Evolutionary conservation across 2,113 vertebrate species (phyloP), one percentile per base, ranked within the genome.

Genomic region (Amblyornis subalaris): DNA sequence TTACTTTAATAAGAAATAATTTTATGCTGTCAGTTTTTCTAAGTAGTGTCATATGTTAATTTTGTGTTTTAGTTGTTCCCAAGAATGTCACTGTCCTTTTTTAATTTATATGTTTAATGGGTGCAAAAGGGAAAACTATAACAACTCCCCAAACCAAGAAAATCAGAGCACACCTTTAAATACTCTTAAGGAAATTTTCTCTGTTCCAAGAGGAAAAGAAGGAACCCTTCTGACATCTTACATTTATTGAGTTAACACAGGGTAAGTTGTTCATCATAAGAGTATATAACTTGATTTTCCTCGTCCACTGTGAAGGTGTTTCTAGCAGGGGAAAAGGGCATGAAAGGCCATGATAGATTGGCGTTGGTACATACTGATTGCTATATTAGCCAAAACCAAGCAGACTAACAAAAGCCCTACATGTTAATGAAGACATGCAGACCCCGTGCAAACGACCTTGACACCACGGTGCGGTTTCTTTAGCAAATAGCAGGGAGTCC

Each of bases 361-460:
- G 1, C 0, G 0, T 47, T 42, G 33, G 13, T 57, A 28, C 12
- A 8, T 35, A 25, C 58, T 9, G 22, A 23, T 23, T 72, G 14
- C 14, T 73, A 1, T n/a, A 36, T 12, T 65, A 55, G 14, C 38
- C 53, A 20, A 66, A 88, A 69, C n/a, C 15, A 51, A 22, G 24
- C 1, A 62, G 35, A 17, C 26, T 57, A 57, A 65, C 10, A 66
- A 58, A 62, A 83, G 9, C 10, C 6, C 35, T 31, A 16, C 8
- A 7, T 8, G 5, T 51, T 55, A 66, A 45, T 13, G 23, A 61
- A 77, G 84, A 28, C 2, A 8, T 10, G 23, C 10, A 35, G 16
- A n/a, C 6, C 18, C 31, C 0, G 0, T 54, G 35, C 25, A 28
- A 69, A 82, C 31, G 15, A 40, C 35, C 45, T 74, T 75, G 67